Evolutionary conservation across 2,113 vertebrate genomes (phyloP), one percentile per base, ranked within the genome.

Genomic region (Phalacrocorax pelagicus): DNA sequence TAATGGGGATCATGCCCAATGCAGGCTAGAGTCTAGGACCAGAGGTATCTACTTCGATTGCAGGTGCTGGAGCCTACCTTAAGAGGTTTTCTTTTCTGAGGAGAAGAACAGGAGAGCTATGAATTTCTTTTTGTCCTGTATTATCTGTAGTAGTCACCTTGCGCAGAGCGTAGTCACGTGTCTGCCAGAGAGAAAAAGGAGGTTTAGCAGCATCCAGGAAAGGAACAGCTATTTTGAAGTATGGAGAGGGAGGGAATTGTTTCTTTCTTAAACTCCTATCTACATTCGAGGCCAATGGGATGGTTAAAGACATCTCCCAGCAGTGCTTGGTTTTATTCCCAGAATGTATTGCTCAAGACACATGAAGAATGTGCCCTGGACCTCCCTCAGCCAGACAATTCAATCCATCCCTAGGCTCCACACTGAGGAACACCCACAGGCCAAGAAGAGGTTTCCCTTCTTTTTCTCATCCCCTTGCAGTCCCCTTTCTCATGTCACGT

Each of bases 11-110:
- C 34, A 13, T 38, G 65, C 22, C 79, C 77, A n/a, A 23, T 16
- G 44, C 49, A 42, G 55, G 11, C 2, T 42, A 22, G 40, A 75
- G 51, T 10, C 11, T 11, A 34, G 65, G 20, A 70, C n/a, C 32
- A 75, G 57, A 67, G 46, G 44, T 59, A 19, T 66, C 6, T 17
- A 11, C 20, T 26, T 51, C 5, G 2, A 27, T 2, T 69, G 54
- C 38, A 69, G 40, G 19, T 65, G 40, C 61, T 58, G 26, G 16
- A 91, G 23, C 95, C 49, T 90, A 98, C 98, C 98, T 98, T 96
- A 98, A 97, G 57, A 97, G 44, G 36, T 98, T 97, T 51, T 98
- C 94, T 77, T 92, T 96, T 66, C 98, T 98, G 55, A 88, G 81
- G 61, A 97, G 81, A 42, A 63, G 66, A 65, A 90, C 79, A 19